Conservation (phyloP, 2,797 vertebrate species). For the Alectoris magna region DNA sequence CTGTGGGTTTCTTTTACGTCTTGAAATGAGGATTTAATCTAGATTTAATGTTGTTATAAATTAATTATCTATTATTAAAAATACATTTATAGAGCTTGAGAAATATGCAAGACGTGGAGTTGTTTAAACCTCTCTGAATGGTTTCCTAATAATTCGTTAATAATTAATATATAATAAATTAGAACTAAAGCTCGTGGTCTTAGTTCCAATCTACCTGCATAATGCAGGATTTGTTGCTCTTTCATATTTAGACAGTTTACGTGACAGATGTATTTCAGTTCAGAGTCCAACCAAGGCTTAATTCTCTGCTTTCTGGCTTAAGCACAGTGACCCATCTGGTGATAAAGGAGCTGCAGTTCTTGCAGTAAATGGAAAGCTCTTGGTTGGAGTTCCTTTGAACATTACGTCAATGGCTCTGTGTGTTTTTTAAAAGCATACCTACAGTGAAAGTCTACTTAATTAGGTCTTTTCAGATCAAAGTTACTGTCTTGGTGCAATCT, state of each 20-base stretch:
- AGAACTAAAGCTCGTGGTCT: not conserved
- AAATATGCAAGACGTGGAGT: constrained; percentile 9
- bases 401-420: not conserved
- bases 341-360: not conserved
- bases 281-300: not conserved
- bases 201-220: not conserved
- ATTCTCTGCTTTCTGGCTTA: not conserved
- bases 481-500: not conserved
- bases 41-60: constrained; percentile 50
- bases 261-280: not conserved
- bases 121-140: constrained; percentile 52
- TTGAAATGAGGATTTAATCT: constrained; percentile 50
- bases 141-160: constrained; percentile 57
- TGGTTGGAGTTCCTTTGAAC: not conserved
- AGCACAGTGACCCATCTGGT: not conserved
- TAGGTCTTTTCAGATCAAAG: not conserved
- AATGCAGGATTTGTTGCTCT: not conserved
- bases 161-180: constrained; percentile 54
- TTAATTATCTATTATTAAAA: constrained; percentile 66
- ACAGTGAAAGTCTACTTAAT: not conserved
- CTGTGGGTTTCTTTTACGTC: not conserved
- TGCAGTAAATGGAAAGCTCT: not conserved
- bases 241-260: not conserved
- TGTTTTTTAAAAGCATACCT: not conserved
- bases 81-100: constrained; percentile 40